Evolutionary conservation across 2,113 vertebrate genomes (phyloP).

Genomic region (Hucho hucho): DNA sequence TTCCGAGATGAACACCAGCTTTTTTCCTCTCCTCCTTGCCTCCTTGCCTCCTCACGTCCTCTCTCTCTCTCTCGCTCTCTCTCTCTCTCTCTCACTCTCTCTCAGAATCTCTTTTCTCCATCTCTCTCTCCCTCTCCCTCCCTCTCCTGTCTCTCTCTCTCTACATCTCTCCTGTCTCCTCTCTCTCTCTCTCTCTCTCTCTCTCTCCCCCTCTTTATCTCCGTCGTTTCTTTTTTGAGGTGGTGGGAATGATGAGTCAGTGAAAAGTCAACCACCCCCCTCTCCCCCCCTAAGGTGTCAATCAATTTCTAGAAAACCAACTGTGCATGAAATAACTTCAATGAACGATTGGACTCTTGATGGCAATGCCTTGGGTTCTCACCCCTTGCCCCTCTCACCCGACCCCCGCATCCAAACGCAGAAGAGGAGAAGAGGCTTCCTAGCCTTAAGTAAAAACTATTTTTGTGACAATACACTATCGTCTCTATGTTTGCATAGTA

Average conservation of each 20-base stretch:
- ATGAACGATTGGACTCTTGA: constrained; percentile 71
- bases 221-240: constrained; percentile 45
- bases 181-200: background rate
- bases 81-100: background rate
- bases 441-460: constrained; percentile 60
- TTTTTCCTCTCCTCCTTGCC: constrained; percentile 41
- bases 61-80: background rate
- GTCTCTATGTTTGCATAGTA: no score
- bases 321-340: constrained; percentile 86
- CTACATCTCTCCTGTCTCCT: no score
- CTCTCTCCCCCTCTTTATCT: no score
- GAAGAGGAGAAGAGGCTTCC: no score
- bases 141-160: background rate
- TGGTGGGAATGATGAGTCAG: constrained; percentile 82
- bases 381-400: no score
- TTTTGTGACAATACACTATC: no score
- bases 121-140: no score
- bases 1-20: constrained; percentile 45
- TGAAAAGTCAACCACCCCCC: constrained; percentile 28
- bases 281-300: constrained; percentile 78
- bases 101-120: background rate
- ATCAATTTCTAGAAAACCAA: constrained; percentile 91
- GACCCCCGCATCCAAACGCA: no score
- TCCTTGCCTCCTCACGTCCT: constrained; percentile 27
- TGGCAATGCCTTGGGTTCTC: constrained; percentile 66